A percentile compares a stretch with the other conserved stretches of the same genome.
These are phyloP conservation scores for Coregonus ussuriensis DNA, from an alignment of 2,797 vertebrate genomes.

Conservation along the genomic window DNA sequence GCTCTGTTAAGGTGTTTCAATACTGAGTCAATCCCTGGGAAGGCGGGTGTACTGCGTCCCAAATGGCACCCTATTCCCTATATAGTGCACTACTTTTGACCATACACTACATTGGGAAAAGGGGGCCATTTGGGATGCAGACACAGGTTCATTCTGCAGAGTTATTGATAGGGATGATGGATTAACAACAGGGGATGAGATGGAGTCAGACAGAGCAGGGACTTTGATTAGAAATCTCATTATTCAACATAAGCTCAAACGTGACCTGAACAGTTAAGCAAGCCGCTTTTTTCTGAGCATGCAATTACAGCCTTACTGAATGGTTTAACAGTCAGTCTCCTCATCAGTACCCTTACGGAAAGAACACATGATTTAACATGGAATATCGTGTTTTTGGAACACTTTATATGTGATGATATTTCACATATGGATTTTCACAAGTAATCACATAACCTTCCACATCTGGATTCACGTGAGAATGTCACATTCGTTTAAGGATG, in stretches of 20 bases:
- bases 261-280: neutral
- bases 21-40: neutral
- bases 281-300: neutral
- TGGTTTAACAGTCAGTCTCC: neutral
- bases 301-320: neutral
- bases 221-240: constrained; percentile 9
- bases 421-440: too few relatives aligned
- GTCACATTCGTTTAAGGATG: too few relatives aligned
- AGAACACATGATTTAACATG: too few relatives aligned
- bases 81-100: neutral
- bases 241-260: neutral
- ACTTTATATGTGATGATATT: too few relatives aligned
- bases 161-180: neutral
- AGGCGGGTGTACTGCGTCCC: neutral
- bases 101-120: neutral
- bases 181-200: neutral
- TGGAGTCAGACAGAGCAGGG: neutral
- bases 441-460: too few relatives aligned
- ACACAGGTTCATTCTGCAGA: neutral
- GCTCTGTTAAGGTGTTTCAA: constrained; percentile 1
- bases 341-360: too few relatives aligned
- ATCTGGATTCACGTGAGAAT: too few relatives aligned
- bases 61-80: neutral
- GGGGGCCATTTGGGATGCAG: too few relatives aligned
- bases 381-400: too few relatives aligned